Conservation (phyloP, 2,888 invertebrate species). For the Sthenelais limicola region DNA sequence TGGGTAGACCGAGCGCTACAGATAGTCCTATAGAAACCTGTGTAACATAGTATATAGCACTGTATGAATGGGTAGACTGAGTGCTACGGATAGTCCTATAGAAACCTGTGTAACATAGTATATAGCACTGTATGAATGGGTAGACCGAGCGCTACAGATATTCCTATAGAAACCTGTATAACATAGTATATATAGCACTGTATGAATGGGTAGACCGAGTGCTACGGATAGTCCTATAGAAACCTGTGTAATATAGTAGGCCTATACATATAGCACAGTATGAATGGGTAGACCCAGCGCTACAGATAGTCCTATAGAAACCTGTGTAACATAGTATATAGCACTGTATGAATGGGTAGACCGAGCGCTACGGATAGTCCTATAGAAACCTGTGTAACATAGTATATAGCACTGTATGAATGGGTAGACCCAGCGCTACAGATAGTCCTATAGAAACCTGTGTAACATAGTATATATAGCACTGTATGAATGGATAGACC, state of each 20-base stretch:
- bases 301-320: not conserved
- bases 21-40: too few species aligned
- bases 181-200: too few species aligned
- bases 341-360: not conserved
- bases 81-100: too few species aligned
- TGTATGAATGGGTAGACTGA: too few species aligned
- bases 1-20: too few species aligned
- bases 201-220: too few species aligned
- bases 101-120: too few species aligned
- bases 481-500: not conserved
- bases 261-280: not conserved
- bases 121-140: too few species aligned
- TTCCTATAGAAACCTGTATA: not conserved
- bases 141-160: too few species aligned
- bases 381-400: not conserved
- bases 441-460: not conserved
- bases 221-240: too few species aligned
- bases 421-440: not conserved
- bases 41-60: too few species aligned
- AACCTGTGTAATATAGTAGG: too few species aligned
- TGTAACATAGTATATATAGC: not conserved
- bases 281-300: not conserved
- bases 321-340: not conserved
- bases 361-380: not conserved
- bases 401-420: not conserved